phyloP scores from a whole-genome alignment of 1,140 invertebrate species.

The Gryon sp. region DNA sequence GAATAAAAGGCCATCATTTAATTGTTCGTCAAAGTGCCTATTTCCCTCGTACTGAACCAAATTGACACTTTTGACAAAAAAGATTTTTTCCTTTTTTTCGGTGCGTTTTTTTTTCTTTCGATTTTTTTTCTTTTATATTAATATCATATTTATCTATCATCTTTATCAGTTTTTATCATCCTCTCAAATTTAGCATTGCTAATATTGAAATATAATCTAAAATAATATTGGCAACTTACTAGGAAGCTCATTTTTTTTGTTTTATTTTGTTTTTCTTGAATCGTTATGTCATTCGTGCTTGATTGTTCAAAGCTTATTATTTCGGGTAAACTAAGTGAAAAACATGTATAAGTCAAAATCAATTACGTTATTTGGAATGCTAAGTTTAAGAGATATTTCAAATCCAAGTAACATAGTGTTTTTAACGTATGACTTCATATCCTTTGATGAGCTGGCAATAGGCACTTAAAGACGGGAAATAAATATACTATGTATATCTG shows the following conservation, averaged over 20 bases:
- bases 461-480: conserved; percentile 74
- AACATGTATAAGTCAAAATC: background rate
- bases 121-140: background rate
- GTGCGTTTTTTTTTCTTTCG: background rate
- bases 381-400: conserved; percentile 25
- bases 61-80: no score
- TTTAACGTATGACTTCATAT: conserved; percentile 11
- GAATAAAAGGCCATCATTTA: conserved; percentile 71
- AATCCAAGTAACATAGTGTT: no score
- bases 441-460: conserved; percentile 67
- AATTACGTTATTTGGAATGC: background rate
- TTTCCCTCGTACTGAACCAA: conserved; percentile 35
- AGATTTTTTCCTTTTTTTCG: background rate
- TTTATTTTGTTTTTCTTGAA: no score
- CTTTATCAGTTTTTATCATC: no score
- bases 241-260: conserved; percentile 31
- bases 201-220: background rate
- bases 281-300: background rate
- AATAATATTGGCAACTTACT: conserved; percentile 32
- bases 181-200: conserved; percentile 27
- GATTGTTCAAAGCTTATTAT: background rate
- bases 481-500: conserved; percentile 53
- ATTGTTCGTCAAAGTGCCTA: conserved; percentile 69
- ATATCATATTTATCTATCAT: background rate
- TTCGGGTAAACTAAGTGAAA: background rate